Evolutionary conservation across 1,140 invertebrate species (phyloP), one percentile per base, ranked within the genome.

Genomic region (Acromyrmex heyeri): DNA sequence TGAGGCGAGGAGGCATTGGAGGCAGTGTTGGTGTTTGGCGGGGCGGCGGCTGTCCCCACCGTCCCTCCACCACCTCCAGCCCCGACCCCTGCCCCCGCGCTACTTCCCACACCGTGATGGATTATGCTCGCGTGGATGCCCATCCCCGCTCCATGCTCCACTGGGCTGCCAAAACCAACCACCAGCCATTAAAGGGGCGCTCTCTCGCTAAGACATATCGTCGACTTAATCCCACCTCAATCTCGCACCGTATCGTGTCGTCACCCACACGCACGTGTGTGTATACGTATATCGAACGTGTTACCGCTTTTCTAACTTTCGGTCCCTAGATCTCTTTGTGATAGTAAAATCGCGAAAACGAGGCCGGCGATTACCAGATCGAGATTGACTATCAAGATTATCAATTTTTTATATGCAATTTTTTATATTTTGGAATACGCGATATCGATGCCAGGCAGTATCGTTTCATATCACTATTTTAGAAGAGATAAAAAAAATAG

Each of bases 1-100:
- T 95, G 95, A 94, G 97, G 97, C 92, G 98, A 98, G 94, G 97
- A 96, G 95, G 97, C 95, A 94, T 97, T 96, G 95, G 95, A 96
- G 94, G 95, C 94, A 93, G 94, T 92, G 96, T 96, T 94, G 95
- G 95, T 92, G 94, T 95, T 94, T 94, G 92, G 96, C 92, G 93
- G 95, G 90, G 95, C 95, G 85, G 95, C 93, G 91, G 95, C 93
- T 82, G 93, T 92, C 93, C 93, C 95, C 93, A 95, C 92, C 94
- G 95, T 90, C 95, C 96, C 95, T 95, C 95, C 91, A 95, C 95
- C 93, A 93, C 96, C 93, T 96, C 96, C 93, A 96, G 95, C 93
- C 96, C 96, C 93, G 95, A 96, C 91, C 95, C 95, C 94, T 96
- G 96, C 90, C 96, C 96, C 95, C 96, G 95, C 91, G 96, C 96